Conservation (phyloP, 2,888 invertebrate genomes). For the Suillia variegata region DNA sequence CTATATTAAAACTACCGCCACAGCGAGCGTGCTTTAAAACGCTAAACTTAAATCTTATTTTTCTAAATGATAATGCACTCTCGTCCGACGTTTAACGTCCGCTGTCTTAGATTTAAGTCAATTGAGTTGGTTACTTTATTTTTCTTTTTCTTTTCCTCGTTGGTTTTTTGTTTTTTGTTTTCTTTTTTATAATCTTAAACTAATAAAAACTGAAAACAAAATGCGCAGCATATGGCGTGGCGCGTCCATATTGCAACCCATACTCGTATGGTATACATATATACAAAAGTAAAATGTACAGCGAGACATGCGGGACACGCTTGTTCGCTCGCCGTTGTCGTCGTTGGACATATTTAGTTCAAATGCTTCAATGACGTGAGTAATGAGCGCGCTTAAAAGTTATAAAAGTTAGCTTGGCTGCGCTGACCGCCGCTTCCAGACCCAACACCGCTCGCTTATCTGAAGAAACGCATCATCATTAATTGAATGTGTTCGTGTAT, state of each 20-base stretch:
- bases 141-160: background rate
- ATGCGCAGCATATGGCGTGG: background rate
- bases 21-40: background rate
- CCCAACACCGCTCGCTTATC: slow-evolving; percentile 9
- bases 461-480: slow-evolving; percentile 22
- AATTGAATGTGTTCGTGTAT: slow-evolving; percentile 20
- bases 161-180: too few species aligned
- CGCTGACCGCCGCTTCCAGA: background rate
- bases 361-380: slow-evolving; percentile 5
- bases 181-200: slow-evolving; percentile 1
- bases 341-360: slow-evolving; percentile 2
- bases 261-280: too few species aligned
- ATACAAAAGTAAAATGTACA: too few species aligned
- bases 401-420: slow-evolving; percentile 1
- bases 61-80: background rate
- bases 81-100: background rate
- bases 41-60: background rate
- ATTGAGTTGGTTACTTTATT: background rate
- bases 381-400: slow-evolving; percentile 1
- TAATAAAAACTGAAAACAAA: background rate
- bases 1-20: background rate
- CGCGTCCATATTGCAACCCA: too few species aligned
- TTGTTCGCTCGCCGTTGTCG: background rate
- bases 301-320: background rate
- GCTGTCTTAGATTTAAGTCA: background rate